These are phyloP conservation scores for Trachurus trachurus DNA, from an alignment of 2,797 vertebrate species.

Conservation along the genomic window DNA sequence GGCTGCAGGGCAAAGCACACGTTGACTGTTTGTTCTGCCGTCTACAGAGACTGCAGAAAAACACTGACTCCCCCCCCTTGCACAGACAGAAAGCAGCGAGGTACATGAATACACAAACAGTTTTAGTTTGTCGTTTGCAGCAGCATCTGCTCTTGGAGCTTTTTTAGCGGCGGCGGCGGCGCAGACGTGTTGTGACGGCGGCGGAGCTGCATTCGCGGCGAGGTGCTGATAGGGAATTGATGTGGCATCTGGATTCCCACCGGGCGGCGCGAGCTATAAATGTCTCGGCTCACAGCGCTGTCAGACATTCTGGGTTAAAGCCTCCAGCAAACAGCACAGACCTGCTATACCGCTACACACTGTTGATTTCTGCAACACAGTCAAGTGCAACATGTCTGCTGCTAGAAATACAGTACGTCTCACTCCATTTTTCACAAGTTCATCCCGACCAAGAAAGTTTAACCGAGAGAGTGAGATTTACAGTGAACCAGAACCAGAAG, in stretches of 20 bases:
- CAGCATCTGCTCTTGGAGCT: slow-evolving; percentile 5
- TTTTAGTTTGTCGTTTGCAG: slow-evolving; percentile 15
- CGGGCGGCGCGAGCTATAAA: slow-evolving; percentile 55
- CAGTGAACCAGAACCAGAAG: too few species aligned
- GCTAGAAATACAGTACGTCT: not conserved
- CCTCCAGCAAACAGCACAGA: slow-evolving; percentile 42
- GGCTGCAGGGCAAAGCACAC: slow-evolving; percentile 20
- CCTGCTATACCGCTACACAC: slow-evolving; percentile 35
- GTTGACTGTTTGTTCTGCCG: slow-evolving; percentile 32
- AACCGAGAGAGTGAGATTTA: not conserved
- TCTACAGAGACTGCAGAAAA: not conserved
- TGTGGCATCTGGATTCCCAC: slow-evolving; percentile 55
- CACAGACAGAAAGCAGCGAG: slow-evolving; percentile 2
- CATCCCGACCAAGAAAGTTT: not conserved
- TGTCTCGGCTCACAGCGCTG: slow-evolving; percentile 42
- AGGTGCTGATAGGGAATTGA: slow-evolving; percentile 50
- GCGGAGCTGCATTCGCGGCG: slow-evolving; percentile 18
- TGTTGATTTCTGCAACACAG: slow-evolving; percentile 32
- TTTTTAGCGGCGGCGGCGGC: not conserved
- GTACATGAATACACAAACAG: slow-evolving; percentile 25
- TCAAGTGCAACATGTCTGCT: not conserved
- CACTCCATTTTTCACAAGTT: not conserved
- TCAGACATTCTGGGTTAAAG: slow-evolving; percentile 44
- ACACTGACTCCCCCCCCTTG: not conserved
- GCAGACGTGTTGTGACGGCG: slow-evolving; percentile 31